Percentiles rank a stretch among this genome's conserved stretches.
Conservation (phyloP, 2,113 vertebrate species). For the Gulo gulo region DNA sequence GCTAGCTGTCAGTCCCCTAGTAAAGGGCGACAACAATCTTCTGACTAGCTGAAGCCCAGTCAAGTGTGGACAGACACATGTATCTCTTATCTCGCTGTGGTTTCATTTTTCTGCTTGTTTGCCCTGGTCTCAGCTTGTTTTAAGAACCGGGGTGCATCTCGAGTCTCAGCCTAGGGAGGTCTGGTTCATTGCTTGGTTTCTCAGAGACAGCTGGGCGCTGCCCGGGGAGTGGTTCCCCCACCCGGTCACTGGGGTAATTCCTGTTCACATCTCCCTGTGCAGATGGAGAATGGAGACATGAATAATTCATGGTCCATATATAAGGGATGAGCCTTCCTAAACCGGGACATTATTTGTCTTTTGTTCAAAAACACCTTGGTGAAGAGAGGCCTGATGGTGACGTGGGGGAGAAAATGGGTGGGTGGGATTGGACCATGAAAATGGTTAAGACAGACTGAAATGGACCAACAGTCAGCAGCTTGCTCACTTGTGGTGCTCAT, state of each 20-base stretch:
- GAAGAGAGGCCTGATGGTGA: background rate
- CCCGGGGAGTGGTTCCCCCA: background rate
- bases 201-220: constrained; percentile 40
- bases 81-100: background rate
- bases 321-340: background rate
- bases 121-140: background rate
- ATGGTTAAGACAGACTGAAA: background rate
- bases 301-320: constrained; percentile 50
- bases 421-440: background rate
- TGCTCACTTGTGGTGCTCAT: background rate
- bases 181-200: background rate
- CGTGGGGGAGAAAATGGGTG: background rate
- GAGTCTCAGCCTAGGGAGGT: background rate
- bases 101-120: constrained; percentile 46
- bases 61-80: background rate
- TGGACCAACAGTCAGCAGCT: background rate
- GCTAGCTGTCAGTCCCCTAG: background rate
- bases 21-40: background rate
- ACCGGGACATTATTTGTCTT: background rate
- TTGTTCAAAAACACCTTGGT: constrained; percentile 22
- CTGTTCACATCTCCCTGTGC: background rate
- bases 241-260: background rate
- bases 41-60: background rate
- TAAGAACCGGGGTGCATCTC: background rate
- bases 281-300: constrained; percentile 54